phyloP scores from a whole-genome alignment of 2,113 vertebrate species.

The Tetrao urogallus region DNA sequence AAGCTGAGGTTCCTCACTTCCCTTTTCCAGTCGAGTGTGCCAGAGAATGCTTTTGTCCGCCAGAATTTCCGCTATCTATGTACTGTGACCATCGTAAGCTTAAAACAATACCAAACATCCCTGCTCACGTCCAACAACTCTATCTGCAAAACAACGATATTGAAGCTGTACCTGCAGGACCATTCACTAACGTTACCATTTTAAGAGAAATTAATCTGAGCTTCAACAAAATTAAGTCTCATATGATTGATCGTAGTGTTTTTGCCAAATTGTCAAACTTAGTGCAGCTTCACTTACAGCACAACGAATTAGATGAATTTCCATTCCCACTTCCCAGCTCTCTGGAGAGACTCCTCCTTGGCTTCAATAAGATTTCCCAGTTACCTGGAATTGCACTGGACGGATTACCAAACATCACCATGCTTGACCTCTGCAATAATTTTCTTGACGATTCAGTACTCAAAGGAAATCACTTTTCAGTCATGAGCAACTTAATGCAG shows the following conservation, averaged over 20 bases:
- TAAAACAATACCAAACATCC: slow-evolving; percentile 80
- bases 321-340: slow-evolving; percentile 81
- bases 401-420: slow-evolving; percentile 77
- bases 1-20: slow-evolving; percentile 46
- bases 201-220: slow-evolving; percentile 84
- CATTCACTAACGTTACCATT: slow-evolving; percentile 80
- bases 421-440: slow-evolving; percentile 84
- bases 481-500: slow-evolving; percentile 81
- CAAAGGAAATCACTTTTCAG: slow-evolving; percentile 73
- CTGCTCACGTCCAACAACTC: slow-evolving; percentile 78
- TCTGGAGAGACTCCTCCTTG: slow-evolving; percentile 80
- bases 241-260: slow-evolving; percentile 75
- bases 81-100: slow-evolving; percentile 84
- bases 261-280: slow-evolving; percentile 79
- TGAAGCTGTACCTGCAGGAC: slow-evolving; percentile 73
- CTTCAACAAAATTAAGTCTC: slow-evolving; percentile 83
- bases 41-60: slow-evolving; percentile 82
- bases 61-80: slow-evolving; percentile 80
- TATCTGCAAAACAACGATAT: slow-evolving; percentile 85
- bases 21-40: slow-evolving; percentile 66
- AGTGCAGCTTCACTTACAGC: slow-evolving; percentile 80
- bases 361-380: slow-evolving; percentile 81
- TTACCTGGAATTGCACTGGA: slow-evolving; percentile 68
- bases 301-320: slow-evolving; percentile 82
- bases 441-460: slow-evolving; percentile 73